Evolutionary conservation across 2,888 invertebrate genomes (phyloP).

Genomic region (Drosophila nr. perissopoda): DNA sequence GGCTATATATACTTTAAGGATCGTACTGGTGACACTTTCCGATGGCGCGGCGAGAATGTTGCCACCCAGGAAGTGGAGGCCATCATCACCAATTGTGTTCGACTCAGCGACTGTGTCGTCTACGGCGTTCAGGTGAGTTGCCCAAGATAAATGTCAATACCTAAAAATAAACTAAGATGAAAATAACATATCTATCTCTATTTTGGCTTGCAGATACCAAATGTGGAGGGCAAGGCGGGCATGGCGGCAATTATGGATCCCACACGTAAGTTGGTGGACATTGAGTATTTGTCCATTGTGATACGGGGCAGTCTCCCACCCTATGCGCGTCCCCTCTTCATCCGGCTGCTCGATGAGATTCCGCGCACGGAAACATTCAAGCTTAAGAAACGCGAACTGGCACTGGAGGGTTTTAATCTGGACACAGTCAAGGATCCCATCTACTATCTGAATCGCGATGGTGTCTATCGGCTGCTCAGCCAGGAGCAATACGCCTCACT

Average conservation of each 20-base stretch:
- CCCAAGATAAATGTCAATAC: not conserved
- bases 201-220: constrained; percentile 87
- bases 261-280: constrained; percentile 86
- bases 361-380: constrained; percentile 96
- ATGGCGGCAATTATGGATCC: constrained; percentile 96
- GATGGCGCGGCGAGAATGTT: constrained; percentile 98
- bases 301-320: constrained; percentile 90
- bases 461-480: constrained; percentile 86
- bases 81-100: constrained; percentile 91
- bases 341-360: constrained; percentile 91
- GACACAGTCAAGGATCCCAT: constrained; percentile 90
- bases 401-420: constrained; percentile 93
- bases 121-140: constrained; percentile 94
- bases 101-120: constrained; percentile 92
- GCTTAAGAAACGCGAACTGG: constrained; percentile 94
- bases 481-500: constrained; percentile 86
- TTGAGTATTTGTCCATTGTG: constrained; percentile 87
- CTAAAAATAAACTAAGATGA: constrained; percentile 2
- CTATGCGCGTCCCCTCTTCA: constrained; percentile 95
- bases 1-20: constrained; percentile 97
- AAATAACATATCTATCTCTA: not conserved
- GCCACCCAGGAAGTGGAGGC: constrained; percentile 98
- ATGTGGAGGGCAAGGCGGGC: constrained; percentile 94
- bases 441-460: constrained; percentile 88
- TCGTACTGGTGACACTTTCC: constrained; percentile 93